Evolutionary conservation across 30 jellyfish, hydroid and myxozoan genomes (phyloP).

Genomic region (Aurelia sp.): DNA sequence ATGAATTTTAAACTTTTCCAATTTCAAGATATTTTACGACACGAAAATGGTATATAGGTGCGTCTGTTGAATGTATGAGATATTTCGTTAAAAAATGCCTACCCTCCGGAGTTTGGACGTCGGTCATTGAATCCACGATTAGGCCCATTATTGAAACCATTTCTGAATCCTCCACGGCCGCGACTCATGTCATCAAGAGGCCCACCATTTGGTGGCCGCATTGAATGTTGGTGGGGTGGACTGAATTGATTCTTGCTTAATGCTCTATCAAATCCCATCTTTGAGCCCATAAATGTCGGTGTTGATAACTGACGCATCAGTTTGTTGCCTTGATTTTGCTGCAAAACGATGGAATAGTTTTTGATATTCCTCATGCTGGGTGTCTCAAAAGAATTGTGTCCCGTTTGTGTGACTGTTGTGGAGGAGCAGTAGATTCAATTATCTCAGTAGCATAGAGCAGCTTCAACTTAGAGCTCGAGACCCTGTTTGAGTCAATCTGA

Average conservation of each 20-base stretch:
- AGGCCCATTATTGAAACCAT: constrained; percentile 63
- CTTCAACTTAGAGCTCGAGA: no score
- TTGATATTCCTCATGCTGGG: no score
- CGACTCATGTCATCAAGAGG: constrained; percentile 55
- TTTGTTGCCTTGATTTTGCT: constrained; percentile 67
- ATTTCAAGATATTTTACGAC: no score
- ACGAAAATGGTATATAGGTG: no score
- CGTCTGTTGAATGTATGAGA: no score
- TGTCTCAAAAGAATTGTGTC: no score
- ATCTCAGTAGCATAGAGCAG: no score
- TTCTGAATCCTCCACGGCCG: constrained; percentile 69
- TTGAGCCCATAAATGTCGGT: constrained; percentile 71
- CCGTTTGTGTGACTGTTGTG: no score
- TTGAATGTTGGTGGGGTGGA: constrained; percentile 60
- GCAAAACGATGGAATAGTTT: background rate
- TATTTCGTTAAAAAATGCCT: background rate
- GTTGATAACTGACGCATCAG: constrained; percentile 77
- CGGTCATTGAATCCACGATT: constrained; percentile 68
- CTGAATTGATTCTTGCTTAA: constrained; percentile 63
- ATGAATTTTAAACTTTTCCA: no score
- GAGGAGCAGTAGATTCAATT: no score
- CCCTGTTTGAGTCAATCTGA: no score
- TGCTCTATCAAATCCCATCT: constrained; percentile 65
- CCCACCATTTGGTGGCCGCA: constrained; percentile 61
- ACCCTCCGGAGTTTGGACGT: constrained; percentile 76